Evolutionary conservation across 2,888 invertebrate genomes (phyloP), one percentile per base, ranked within the genome.

Genomic region (Rhagophthalmus giganteus): DNA sequence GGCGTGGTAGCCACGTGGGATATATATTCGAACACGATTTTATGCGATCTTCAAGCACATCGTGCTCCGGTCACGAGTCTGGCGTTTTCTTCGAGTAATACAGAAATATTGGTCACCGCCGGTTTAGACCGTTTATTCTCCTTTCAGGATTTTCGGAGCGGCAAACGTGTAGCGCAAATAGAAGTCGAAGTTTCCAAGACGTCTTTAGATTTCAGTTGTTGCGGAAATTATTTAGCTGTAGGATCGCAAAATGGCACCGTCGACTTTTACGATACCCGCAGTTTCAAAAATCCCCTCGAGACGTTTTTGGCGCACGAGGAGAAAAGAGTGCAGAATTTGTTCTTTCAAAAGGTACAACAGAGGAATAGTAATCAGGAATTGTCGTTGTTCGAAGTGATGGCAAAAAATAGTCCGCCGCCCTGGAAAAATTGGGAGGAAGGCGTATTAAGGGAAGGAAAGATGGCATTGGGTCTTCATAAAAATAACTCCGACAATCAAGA

Each of bases 11-110:
- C 62, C 8, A 65, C 72, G 20, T 74, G 73, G 73, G 74, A 74
- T 55, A 68, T 66, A 3, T 71, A 73, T 39, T 58, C 59, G 2
- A 69, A 63, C 38, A 67, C 66, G 51, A 55, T 61, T 2, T 66
- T 65, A 40, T 69, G 65, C 46, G 58, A 57, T 16, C 58, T 58
- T 7, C 64, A 67, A 16, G 75, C 79, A 3, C 83, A 83, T 60
- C 78, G 78, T 10, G 80, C 81, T 2, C 79, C 80, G 1, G 79
- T 82, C n/a, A 80, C 79, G 57, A 79, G 80, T 57, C 73, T 82
- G 47, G 71, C 76, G 20, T 82, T 78, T 68, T 81, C 82, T 0
- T 76, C 80, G 0, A 73, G 80, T 6, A 80, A 81, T 59, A 73
- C 74, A 54, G 80, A 81, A 67, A 76, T 82, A 1, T 69, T 83